phyloP scores from a whole-genome alignment of 2,888 invertebrate genomes.

The Hoplodrina ambigua region DNA sequence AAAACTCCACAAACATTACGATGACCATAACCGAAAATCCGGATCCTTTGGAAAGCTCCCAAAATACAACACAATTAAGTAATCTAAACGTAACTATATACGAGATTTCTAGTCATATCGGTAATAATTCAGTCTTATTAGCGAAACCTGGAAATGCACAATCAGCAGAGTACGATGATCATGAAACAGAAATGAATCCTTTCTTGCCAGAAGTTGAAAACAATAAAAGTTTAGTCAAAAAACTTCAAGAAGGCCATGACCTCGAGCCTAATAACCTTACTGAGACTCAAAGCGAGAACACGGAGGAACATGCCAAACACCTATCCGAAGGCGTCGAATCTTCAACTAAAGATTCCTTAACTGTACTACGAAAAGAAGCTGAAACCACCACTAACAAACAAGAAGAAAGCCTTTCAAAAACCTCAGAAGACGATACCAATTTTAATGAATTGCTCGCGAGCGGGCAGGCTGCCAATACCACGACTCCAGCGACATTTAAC shows the following conservation, averaged over 20 bases:
- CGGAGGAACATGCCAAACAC: conserved; percentile 74
- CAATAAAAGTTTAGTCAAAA: conserved; percentile 90
- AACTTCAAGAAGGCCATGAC: conserved; percentile 90
- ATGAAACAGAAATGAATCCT: conserved; percentile 91
- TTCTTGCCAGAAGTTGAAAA: conserved; percentile 92
- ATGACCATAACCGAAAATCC: conserved; percentile 39
- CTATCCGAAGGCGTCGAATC: conserved; percentile 56
- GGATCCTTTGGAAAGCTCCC: conserved; percentile 50
- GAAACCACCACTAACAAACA: conserved; percentile 44
- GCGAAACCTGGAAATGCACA: conserved; percentile 73
- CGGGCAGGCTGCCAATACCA: conserved; percentile 53
- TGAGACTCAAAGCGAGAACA: conserved; percentile 85
- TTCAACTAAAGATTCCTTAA: conserved; percentile 41
- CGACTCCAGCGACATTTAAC: conserved; percentile 13
- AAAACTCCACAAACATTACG: conserved; percentile 31
- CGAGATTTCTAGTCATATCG: conserved; percentile 80
- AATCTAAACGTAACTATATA: conserved; percentile 86
- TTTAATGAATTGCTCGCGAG: conserved; percentile 69
- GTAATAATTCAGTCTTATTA: conserved; percentile 71
- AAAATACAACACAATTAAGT: conserved; percentile 74
- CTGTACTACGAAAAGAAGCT: conserved; percentile 40
- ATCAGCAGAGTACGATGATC: conserved; percentile 81
- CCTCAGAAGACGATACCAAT: conserved; percentile 64
- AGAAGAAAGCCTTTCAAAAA: conserved; percentile 47
- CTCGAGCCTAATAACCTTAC: conserved; percentile 82